Conservation (phyloP, 2,888 invertebrate species). For the Meloe dianella region DNA sequence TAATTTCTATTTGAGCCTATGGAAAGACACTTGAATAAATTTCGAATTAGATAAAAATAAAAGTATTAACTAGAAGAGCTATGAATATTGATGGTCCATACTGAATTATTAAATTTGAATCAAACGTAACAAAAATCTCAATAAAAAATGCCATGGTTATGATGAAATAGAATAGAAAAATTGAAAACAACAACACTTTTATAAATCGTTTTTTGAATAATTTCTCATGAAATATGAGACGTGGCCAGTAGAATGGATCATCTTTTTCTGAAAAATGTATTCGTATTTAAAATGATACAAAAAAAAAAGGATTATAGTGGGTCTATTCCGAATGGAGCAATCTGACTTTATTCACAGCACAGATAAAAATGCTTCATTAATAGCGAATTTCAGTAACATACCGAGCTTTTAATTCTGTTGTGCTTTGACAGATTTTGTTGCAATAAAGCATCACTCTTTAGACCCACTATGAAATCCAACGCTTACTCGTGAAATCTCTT, state of each 20-base stretch:
- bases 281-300: too few relatives aligned
- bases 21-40: too few relatives aligned
- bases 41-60: too few relatives aligned
- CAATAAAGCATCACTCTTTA: too few relatives aligned
- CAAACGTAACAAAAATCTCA: not conserved
- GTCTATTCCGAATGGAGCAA: too few relatives aligned
- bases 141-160: not conserved
- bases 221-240: not conserved
- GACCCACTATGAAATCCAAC: not conserved
- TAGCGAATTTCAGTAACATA: too few relatives aligned
- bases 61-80: not conserved
- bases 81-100: not conserved
- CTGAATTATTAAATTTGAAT: not conserved
- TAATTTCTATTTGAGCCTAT: too few relatives aligned
- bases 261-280: not conserved
- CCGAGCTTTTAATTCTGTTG: too few relatives aligned
- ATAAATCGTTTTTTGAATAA: not conserved
- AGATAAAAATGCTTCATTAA: too few relatives aligned
- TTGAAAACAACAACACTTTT: not conserved
- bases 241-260: not conserved
- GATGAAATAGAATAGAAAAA: not conserved
- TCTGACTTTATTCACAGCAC: too few relatives aligned
- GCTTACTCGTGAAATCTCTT: not conserved
- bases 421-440: too few relatives aligned
- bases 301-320: too few relatives aligned